Evolutionary conservation across 37 sponge, comb jelly and placozoan genomes (phyloP).

Genomic region (Beroe forskalii): DNA sequence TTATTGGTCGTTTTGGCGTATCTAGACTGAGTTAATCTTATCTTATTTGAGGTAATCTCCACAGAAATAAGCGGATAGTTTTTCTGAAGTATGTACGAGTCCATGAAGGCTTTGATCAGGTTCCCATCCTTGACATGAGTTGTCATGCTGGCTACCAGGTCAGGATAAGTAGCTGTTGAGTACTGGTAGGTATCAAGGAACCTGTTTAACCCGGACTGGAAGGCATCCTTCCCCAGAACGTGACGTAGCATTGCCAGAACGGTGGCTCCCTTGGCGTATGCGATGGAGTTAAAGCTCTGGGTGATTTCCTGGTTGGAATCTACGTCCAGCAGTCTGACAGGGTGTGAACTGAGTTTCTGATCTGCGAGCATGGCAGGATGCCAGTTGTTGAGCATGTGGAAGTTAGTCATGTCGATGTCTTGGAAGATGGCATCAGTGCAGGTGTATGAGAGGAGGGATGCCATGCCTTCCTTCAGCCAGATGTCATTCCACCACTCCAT

Average conservation of each 20-base stretch:
- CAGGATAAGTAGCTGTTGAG: neutral
- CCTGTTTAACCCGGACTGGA: neutral
- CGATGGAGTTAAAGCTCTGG: neutral
- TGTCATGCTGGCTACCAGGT: conserved; percentile 16
- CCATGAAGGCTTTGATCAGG: neutral
- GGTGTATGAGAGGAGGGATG: neutral
- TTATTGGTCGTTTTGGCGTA: neutral
- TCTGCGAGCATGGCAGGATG: conserved; percentile 23
- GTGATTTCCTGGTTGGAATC: neutral
- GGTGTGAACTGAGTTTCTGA: neutral
- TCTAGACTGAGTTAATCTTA: neutral
- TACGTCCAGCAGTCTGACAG: neutral
- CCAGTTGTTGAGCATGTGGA: conserved; percentile 31
- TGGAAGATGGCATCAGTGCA: conserved; percentile 5
- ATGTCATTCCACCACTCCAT: conserved; percentile 64
- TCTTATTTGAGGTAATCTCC: neutral
- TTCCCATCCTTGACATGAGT: neutral
- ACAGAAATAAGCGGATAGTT: conserved; percentile 33
- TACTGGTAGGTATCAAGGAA: conserved; percentile 46
- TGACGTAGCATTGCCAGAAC: conserved; percentile 87
- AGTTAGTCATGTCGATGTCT: conserved; percentile 10
- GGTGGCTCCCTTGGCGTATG: conserved; percentile 70
- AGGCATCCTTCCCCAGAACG: conserved; percentile 84
- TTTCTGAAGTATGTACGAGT: conserved; percentile 54
- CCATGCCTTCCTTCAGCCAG: conserved; percentile 64